Evolutionary conservation across 2,888 invertebrate genomes (phyloP), one percentile per base, ranked within the genome.

Genomic region (Cetonia aurata): DNA sequence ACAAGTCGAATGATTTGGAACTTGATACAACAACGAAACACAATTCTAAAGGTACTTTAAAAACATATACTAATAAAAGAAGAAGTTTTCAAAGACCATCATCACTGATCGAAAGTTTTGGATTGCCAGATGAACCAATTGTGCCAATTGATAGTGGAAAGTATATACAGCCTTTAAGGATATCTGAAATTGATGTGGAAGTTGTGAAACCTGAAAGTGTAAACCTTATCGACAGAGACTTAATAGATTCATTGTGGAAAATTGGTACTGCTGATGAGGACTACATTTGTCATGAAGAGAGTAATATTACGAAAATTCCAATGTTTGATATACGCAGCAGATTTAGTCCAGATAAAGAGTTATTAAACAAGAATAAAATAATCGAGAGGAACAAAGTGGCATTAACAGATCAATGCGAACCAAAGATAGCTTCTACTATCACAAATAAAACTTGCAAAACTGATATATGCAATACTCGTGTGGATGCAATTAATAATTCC

Each of bases 391-490:
- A 42, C 0, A 19, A 52, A 37, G 37, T 46, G 44, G 19, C 17
- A 17, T 33, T 19, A 41, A 46, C 19, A 17, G 41, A 42, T 48
- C 31, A 31, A 52, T n/a, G 9, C 3, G 42, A 57, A 37, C n/a
- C n/a, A 37, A 57, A 33, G 6, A 13, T 17, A 12, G 37, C 9
- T 44, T 42, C 55, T 15, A 19, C 3, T 6, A n/a, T 8, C 13
- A 13, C 13, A 8, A 15, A 53, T 42, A 55, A 46, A 62, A 52
- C 15, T 9, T 17, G 52, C n/a, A 25, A 42, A 53, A 41, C 12
- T 52, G 42, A 62, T 9, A 53, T 15, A 31, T 86, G 86, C 83
- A 86, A 85, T 74, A 77, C 77, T 41, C 80, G 76, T 72, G 85
- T 83, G 73, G 85, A 82, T 74, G 85, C 80, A 37, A 65, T 50